Evolutionary conservation across 2,113 vertebrate species (phyloP), one percentile per base, ranked within the genome.

Genomic region (Solea solea): DNA sequence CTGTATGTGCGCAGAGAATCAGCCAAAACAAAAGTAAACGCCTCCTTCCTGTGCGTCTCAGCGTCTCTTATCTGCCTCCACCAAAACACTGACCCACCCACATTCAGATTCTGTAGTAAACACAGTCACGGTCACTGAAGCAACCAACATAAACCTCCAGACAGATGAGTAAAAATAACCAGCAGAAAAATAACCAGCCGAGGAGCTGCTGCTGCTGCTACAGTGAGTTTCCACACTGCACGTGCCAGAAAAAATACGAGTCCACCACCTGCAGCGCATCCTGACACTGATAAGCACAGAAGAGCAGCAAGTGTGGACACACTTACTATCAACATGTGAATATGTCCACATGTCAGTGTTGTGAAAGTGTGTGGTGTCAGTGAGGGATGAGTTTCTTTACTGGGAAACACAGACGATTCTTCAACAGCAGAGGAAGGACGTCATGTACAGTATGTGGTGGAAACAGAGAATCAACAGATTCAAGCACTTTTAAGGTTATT

Each of bases 81-180:
- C 60, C 89, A 91, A 61, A 67, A 77, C 58, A 49, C 64, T 1
- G 80, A 76, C 80, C 83, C 89, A 82, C 91, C 92, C 91, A 83
- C 65, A 64, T 42, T 66, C 11, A 4, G 45, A 48, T 34, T 34
- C 2, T 13, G 40, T 40, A 69, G 87, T 85, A 88, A 91, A 90
- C 82, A 90, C 68, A 78, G 42, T 59, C 61, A 21, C 21, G 1
- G 4, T 0, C 2, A 0, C 13, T 67, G 55, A 57, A 39, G 49
- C 34, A 53, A 57, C 77, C 74, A 75, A 61, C 69, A 81, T 73
- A 63, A 82, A 48, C 67, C 82, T 40, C 74, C 1, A 5, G 1
- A 3, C 34, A 34, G 34, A 9, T 53, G 65, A 60, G 81, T 89
- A 90, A 90, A 94, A 93, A 91, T 93, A 92, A 92, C 83, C 61